Evolutionary conservation across 2,888 invertebrate genomes (phyloP).

Genomic region (Lacanobia oleracea): DNA sequence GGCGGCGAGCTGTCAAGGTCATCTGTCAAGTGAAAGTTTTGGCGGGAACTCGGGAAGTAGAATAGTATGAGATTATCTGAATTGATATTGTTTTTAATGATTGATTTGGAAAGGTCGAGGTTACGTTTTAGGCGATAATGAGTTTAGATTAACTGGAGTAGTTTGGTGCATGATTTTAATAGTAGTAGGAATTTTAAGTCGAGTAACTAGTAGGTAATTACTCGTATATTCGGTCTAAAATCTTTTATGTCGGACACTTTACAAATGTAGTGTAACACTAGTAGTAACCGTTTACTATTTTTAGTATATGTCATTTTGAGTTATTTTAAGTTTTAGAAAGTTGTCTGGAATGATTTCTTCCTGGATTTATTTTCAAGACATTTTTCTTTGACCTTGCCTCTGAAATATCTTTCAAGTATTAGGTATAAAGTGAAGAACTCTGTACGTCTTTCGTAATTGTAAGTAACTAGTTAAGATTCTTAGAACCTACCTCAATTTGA

Average conservation of each 20-base stretch:
- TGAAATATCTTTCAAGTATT: not conserved
- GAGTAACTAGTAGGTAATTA: slow-evolving; percentile 6
- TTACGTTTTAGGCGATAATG: slow-evolving; percentile 51
- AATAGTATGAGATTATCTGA: slow-evolving; percentile 55
- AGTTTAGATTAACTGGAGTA: slow-evolving; percentile 55
- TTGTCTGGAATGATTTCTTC: not conserved
- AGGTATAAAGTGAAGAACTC: not conserved
- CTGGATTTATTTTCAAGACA: not conserved
- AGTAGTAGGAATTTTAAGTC: slow-evolving; percentile 12
- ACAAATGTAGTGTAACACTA: not conserved
- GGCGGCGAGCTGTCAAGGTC: slow-evolving; percentile 71
- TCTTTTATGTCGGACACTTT: not conserved
- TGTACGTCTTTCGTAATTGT: slow-evolving; percentile 30
- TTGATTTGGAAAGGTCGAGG: slow-evolving; percentile 77
- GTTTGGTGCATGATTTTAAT: slow-evolving; percentile 4
- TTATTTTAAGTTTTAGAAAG: not conserved
- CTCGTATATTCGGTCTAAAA: not conserved
- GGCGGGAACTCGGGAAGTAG: slow-evolving; percentile 66
- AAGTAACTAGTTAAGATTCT: slow-evolving; percentile 19
- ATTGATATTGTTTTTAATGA: slow-evolving; percentile 66
- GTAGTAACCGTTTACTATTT: not conserved
- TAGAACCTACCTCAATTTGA: slow-evolving; percentile 35
- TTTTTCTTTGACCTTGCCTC: no score
- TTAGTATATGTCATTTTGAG: not conserved
- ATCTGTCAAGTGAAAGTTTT: slow-evolving; percentile 72